Percentiles rank a stretch among this genome's conserved stretches.
Conservation (phyloP, 53 echinoderm and acorn worm genomes). For the Actinopyga echinites region DNA sequence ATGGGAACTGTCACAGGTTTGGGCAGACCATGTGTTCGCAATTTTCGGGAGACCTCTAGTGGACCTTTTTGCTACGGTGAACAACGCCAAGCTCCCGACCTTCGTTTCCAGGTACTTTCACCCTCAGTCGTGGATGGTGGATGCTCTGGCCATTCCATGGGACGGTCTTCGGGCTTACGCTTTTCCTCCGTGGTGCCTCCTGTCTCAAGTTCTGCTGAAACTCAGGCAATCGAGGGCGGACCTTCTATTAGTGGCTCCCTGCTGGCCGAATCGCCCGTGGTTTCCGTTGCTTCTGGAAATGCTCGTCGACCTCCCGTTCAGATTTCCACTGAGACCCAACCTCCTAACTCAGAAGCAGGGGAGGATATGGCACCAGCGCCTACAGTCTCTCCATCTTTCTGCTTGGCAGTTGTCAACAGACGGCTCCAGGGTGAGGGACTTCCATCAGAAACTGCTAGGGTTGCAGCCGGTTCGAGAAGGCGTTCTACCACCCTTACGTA, state of each 20-base stretch:
- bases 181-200: conserved; percentile 46
- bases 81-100: conserved; percentile 41
- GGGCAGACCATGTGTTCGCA: background rate
- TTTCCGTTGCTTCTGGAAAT: conserved; percentile 18
- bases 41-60: background rate
- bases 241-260: conserved; percentile 45
- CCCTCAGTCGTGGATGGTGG: conserved; percentile 6
- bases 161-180: conserved; percentile 37
- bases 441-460: background rate
- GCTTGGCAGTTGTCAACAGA: background rate
- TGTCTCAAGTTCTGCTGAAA: conserved; percentile 12
- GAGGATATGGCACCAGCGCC: too few species aligned
- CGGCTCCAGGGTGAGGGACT: background rate
- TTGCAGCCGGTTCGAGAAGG: background rate
- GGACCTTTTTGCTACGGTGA: conserved; percentile 44
- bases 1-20: background rate
- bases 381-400: background rate
- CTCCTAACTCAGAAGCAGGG: too few species aligned
- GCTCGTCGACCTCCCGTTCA: background rate
- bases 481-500: background rate
- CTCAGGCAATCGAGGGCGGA: background rate
- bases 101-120: conserved; percentile 16
- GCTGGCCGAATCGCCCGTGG: conserved; percentile 50
- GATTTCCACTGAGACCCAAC: too few species aligned
- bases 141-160: conserved; percentile 47